Base-by-base conservation (phyloP, 2,888 invertebrate genomes). In the Chromoteleia sp. region DNA sequence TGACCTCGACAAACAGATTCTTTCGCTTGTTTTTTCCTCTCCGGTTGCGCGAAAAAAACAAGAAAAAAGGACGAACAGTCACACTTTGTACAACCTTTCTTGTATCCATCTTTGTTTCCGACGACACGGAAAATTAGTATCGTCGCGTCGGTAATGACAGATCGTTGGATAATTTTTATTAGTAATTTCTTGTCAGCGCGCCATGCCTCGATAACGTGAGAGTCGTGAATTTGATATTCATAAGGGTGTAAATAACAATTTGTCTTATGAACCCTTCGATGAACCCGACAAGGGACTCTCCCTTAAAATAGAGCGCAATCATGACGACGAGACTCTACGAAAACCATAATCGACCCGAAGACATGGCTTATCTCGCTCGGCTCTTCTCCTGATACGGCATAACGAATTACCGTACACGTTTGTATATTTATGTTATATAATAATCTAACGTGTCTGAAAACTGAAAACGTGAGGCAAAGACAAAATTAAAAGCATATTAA, bases 351-450 rank as follows among this genome's bases (percentile, higher is more conserved):
- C 88, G 87, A 84, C 80, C 82, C 87, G 86, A 87, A 87, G 87
- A 89, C 89, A 88, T 85, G 87, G 88, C 88, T 88, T 88, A 89
- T 88, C 89, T 87, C 84, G 82, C 80, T 84, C 85, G 87, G 85
- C 85, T 84, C 85, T 78, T 85, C 86, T 81, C 75, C 74, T 78
- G 77, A 80, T 83, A 75, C 80, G 84, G 85, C 87, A 74, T 83
- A 87, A 85, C 86, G 84, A 87, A 87, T 87, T 85, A 85, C 81
- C 83, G 77, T 82, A 76, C 84, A 82, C 80, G 67, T 78, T 74
- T 65, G 52, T 65, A 81, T 84, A 85, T 84, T 81, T 77, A 70
- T 52, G 56, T 56, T 63, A 70, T 68, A 52, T 67, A 59, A 65
- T 63, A 71, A 71, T 71, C 63, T 15, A 50, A 50, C 15, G 25